These are phyloP conservation scores for Uloborus diversus DNA, from an alignment of 1,140 invertebrate genomes.

Conservation along the genomic window DNA sequence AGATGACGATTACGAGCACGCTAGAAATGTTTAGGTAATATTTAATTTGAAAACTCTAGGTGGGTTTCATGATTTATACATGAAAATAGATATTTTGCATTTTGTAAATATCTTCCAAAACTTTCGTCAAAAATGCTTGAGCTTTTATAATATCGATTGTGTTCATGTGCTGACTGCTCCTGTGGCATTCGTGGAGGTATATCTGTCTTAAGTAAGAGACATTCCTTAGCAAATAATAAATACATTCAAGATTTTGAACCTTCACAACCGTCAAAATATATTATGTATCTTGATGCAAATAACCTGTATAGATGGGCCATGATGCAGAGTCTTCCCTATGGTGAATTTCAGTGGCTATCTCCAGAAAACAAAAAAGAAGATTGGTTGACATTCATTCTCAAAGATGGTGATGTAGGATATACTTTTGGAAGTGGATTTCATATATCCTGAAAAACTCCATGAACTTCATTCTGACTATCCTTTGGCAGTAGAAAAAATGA, in stretches of 20 bases:
- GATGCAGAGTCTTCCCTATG: slow-evolving; percentile 38
- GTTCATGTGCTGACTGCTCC: slow-evolving; percentile 16
- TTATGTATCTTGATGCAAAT: slow-evolving; percentile 60
- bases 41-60: slow-evolving; percentile 58
- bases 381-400: slow-evolving; percentile 46
- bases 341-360: slow-evolving; percentile 42
- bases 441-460: slow-evolving; percentile 60
- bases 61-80: slow-evolving; percentile 30
- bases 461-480: slow-evolving; percentile 64
- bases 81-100: slow-evolving; percentile 52
- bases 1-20: slow-evolving; percentile 3
- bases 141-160: not conserved
- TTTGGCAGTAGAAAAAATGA: slow-evolving; percentile 62
- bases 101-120: slow-evolving; percentile 60
- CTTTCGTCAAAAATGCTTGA: slow-evolving; percentile 56
- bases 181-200: slow-evolving; percentile 1
- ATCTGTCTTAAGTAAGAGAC: not conserved
- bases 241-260: slow-evolving; percentile 9
- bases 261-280: slow-evolving; percentile 30
- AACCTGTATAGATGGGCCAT: slow-evolving; percentile 60
- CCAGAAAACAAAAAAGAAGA: not conserved
- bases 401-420: slow-evolving; percentile 50
- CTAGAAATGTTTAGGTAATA: slow-evolving; percentile 56
- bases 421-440: slow-evolving; percentile 60
- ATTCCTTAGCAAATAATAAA: not conserved